phyloP scores from a whole-genome alignment of 2,113 vertebrate species.

The Dunckerocampus dactyliophorus region DNA sequence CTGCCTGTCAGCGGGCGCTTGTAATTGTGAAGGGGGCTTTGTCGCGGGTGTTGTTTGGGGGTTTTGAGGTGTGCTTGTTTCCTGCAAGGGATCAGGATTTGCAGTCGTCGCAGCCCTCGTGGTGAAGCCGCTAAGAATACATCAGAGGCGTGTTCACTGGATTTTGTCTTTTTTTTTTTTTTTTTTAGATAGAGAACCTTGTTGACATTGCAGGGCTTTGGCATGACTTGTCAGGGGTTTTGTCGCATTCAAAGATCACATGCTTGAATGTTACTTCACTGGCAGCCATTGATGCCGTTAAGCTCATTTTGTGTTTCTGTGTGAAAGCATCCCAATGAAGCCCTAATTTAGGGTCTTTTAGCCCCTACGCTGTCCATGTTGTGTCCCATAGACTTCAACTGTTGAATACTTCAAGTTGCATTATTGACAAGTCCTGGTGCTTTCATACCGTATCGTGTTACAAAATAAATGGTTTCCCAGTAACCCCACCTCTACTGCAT shows the following conservation, averaged over 20 bases:
- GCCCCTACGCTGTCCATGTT: constrained; percentile 53
- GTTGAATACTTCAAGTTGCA: constrained; percentile 48
- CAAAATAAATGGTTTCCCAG: too few relatives aligned
- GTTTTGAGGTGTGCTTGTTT: constrained; percentile 62
- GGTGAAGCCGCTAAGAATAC: constrained; percentile 44
- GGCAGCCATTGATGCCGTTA: not conserved
- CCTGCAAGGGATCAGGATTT: constrained; percentile 60
- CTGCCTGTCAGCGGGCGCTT: constrained; percentile 32
- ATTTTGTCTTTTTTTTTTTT: not conserved
- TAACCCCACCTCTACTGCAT: too few relatives aligned
- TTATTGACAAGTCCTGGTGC: too few relatives aligned
- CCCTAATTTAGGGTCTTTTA: constrained; percentile 52
- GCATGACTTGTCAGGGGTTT: constrained; percentile 36
- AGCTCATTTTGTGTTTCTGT: not conserved
- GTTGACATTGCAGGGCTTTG: constrained; percentile 49
- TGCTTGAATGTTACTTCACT: not conserved
- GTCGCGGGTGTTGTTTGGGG: constrained; percentile 47
- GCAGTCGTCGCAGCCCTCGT: constrained; percentile 49
- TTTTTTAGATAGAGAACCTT: constrained; percentile 41
- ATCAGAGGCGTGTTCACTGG: constrained; percentile 26
- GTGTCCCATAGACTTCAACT: constrained; percentile 55
- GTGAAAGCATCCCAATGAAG: constrained; percentile 45
- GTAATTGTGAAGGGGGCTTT: constrained; percentile 48
- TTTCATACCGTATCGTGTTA: too few relatives aligned
- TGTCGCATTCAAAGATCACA: constrained; percentile 26